Evolutionary conservation across 2,888 invertebrate genomes (phyloP).

Genomic region (Omphaloscelis lunosa): DNA sequence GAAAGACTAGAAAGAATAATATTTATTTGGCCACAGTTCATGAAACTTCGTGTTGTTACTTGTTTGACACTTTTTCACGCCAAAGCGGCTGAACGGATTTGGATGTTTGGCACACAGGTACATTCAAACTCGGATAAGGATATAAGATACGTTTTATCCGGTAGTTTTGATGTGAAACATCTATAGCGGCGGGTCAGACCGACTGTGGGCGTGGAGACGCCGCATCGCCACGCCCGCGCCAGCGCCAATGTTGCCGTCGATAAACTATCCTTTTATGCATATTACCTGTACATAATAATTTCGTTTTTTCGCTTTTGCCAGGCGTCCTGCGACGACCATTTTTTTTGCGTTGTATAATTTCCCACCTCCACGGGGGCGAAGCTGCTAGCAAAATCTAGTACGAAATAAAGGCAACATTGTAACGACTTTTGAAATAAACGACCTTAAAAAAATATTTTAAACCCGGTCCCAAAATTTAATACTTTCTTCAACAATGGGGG

Average conservation of each 20-base stretch:
- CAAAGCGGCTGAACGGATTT: neutral
- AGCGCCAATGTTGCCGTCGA: too few species aligned
- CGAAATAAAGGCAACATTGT: neutral
- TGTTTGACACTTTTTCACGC: neutral
- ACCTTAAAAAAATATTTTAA: neutral
- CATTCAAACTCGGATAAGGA: neutral
- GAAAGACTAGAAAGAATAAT: too few species aligned
- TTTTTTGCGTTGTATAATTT: neutral
- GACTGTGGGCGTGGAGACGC: too few species aligned
- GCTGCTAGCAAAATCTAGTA: neutral
- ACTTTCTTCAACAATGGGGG: constrained; percentile 12
- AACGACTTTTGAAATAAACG: neutral
- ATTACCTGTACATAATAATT: too few species aligned
- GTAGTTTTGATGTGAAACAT: neutral
- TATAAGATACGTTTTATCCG: neutral
- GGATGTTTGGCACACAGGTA: neutral
- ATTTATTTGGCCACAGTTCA: too few species aligned
- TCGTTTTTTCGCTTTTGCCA: too few species aligned
- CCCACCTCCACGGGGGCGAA: too few species aligned
- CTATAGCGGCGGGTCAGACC: too few species aligned
- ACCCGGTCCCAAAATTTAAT: neutral
- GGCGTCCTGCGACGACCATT: too few species aligned
- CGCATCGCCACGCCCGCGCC: too few species aligned
- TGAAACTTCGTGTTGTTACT: too few species aligned
- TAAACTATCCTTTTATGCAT: too few species aligned